These are phyloP conservation scores for Hirtodrosophila duncani DNA, from an alignment of 2,888 invertebrate genomes.

Conservation along the genomic window DNA sequence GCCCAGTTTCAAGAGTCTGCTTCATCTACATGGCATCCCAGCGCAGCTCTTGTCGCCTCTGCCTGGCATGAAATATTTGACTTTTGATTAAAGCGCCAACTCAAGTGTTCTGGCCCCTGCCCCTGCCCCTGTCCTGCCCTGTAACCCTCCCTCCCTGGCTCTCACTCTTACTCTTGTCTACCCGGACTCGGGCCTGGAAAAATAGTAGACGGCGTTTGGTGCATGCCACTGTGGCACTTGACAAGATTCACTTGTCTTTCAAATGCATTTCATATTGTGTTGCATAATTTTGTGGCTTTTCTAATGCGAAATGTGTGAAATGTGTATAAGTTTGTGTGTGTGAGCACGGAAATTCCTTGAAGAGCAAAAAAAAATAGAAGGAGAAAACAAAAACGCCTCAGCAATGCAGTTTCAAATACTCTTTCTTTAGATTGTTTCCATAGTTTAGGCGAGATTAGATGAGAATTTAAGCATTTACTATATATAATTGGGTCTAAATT, in stretches of 20 bases:
- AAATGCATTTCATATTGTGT: constrained; percentile 73
- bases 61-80: constrained; percentile 71
- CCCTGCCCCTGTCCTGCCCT: neutral
- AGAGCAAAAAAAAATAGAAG: constrained; percentile 14
- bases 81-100: constrained; percentile 73
- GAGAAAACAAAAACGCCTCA: neutral
- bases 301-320: constrained; percentile 63
- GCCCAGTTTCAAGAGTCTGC: constrained; percentile 23
- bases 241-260: constrained; percentile 71
- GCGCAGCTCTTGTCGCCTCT: constrained; percentile 26
- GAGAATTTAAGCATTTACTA: no score
- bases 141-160: constrained; percentile 3
- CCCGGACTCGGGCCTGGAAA: constrained; percentile 2
- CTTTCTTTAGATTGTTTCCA: no score
- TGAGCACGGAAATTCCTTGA: constrained; percentile 26
- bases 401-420: neutral
- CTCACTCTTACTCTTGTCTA: no score
- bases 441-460: no score
- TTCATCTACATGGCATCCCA: no score
- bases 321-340: no score
- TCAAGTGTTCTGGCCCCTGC: constrained; percentile 61
- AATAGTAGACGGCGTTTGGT: constrained; percentile 6
- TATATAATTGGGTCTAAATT: no score
- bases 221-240: constrained; percentile 58
- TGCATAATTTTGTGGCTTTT: constrained; percentile 67